phyloP scores from a whole-genome alignment of 2,113 vertebrate genomes.

The Phyllostomus hastatus region DNA sequence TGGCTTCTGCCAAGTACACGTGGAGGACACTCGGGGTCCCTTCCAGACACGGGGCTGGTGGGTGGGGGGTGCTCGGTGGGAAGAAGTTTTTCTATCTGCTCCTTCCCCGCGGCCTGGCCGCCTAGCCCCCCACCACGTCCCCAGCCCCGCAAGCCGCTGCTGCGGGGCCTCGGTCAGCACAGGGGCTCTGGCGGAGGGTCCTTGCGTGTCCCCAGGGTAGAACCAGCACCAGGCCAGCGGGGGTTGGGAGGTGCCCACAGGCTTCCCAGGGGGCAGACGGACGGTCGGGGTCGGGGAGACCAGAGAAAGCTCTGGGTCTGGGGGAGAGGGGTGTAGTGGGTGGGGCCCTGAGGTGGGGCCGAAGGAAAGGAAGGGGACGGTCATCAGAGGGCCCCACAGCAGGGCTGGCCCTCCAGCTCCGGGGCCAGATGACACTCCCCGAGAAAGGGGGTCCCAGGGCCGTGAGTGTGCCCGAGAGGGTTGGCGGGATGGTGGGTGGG shows the following conservation, averaged over 20 bases:
- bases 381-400: not conserved
- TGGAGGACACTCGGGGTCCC: not conserved
- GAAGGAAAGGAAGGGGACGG: not conserved
- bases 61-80: not conserved
- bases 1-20: not conserved
- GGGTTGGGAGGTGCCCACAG: too few relatives aligned
- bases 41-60: not conserved
- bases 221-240: too few relatives aligned
- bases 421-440: not conserved
- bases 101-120: too few relatives aligned
- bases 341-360: not conserved
- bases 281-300: not conserved
- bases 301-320: not conserved
- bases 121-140: too few relatives aligned
- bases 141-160: too few relatives aligned
- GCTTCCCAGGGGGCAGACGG: not conserved
- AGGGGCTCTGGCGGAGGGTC: too few relatives aligned
- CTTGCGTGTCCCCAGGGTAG: too few relatives aligned
- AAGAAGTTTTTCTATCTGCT: not conserved
- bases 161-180: too few relatives aligned
- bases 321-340: too few relatives aligned
- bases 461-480: accelerated
- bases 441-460: not conserved
- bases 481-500: not conserved
- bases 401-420: not conserved